Conservation (phyloP, 1,140 invertebrate species). For the Drosophila hydei region DNA sequence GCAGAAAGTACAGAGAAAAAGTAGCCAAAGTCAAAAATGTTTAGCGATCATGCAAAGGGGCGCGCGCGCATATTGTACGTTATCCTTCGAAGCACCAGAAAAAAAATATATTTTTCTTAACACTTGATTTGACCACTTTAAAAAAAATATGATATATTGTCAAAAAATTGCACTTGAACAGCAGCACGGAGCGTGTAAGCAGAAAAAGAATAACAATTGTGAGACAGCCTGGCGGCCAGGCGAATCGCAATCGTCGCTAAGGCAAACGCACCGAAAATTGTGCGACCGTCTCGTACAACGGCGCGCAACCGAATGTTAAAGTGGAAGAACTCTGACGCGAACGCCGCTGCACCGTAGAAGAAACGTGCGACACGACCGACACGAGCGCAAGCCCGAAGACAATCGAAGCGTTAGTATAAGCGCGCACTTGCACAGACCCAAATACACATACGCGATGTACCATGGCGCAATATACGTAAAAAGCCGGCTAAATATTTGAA, state of each 20-base stretch:
- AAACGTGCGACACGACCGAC: conserved; percentile 44
- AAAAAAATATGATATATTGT: conserved; percentile 42
- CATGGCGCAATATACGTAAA: conserved; percentile 27
- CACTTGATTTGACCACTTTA: conserved; percentile 43
- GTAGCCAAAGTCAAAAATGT: conserved; percentile 7
- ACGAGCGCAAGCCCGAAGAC: conserved; percentile 30
- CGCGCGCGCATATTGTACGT: conserved; percentile 14
- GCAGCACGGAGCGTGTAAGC: conserved; percentile 14
- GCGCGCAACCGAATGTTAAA: conserved; percentile 78
- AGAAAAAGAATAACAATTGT: conserved; percentile 11
- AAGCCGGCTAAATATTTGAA: not conserved
- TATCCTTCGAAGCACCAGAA: conserved; percentile 28
- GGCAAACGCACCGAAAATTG: conserved; percentile 72
- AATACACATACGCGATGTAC: conserved; percentile 35
- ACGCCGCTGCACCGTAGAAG: conserved; percentile 46
- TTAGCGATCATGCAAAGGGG: conserved; percentile 26
- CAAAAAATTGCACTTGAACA: conserved; percentile 38
- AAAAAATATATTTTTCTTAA: conserved; percentile 27
- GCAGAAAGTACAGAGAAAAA: not conserved
- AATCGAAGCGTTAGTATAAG: conserved; percentile 26
- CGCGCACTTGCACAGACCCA: not conserved
- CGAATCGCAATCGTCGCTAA: conserved; percentile 25
- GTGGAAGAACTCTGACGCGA: conserved; percentile 66
- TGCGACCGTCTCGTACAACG: conserved; percentile 81
- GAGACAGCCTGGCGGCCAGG: conserved; percentile 41